Base-by-base conservation (phyloP, 2,797 vertebrate species). In the Xerus rutilus region DNA sequence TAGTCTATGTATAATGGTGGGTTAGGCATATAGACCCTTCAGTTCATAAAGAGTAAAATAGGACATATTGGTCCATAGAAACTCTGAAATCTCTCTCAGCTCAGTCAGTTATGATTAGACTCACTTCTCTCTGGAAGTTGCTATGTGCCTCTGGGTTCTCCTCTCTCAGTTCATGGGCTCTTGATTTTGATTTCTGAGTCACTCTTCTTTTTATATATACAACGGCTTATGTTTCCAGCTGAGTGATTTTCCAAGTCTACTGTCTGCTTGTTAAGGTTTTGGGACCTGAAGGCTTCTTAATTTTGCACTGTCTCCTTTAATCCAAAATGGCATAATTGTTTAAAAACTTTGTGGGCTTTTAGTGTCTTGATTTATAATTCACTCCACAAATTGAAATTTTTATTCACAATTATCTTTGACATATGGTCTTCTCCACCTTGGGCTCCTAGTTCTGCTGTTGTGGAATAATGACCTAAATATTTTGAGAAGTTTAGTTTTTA, bases 171-270 rank as follows among this genome's bases (percentile, higher is more conserved):
- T 86, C 72, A 74, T 82, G 39, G 39, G 32, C 25, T 78, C 74
- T 89, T 92, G 89, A 43, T 54, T 77, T 89, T 89, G 35, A 20
- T 32, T 70, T 89, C 64, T 72, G 73, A 67, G 21, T 84, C 28
- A 14, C 14, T 90, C 43, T 69, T 72, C n/a, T 87, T 72, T 94
- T 94, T 47, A 57, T 4, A 35, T 57, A 57, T 67, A 62, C 73
- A 94, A 62, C 11, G 62, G 43, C 49, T 91, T 35, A 49, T 79
- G 2, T 92, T 94, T 87, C 74, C 7, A 74, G 23, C 45, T 69
- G 64, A 93, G 47, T 78, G 64, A 67, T 62, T 78, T 91, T 70
- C 69, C 30, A 52, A 39, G 39, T 3, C 28, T 84, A 5, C 32
- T 47, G 25, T 83, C 28, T 73, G 43, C 35, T 64, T 84, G 45